phyloP scores from a whole-genome alignment of 2,113 vertebrate species.

The Hippocampus mohnikei region DNA sequence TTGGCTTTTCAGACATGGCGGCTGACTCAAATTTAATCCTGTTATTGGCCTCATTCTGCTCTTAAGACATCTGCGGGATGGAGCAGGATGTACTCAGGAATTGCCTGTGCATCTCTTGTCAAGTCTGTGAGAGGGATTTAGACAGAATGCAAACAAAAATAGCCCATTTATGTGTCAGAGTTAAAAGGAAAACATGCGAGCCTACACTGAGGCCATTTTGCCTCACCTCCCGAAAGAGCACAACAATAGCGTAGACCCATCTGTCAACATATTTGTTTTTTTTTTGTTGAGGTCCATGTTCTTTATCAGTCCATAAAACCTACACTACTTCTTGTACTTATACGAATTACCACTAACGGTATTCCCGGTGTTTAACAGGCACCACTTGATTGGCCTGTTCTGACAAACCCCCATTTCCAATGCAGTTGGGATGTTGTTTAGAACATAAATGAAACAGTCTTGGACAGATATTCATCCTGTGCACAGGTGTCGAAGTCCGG shows the following conservation, averaged over 20 bases:
- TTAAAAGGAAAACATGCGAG: neutral
- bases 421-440: too few species aligned
- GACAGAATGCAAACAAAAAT: slow-evolving; percentile 18
- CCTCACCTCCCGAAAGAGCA: neutral
- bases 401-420: too few species aligned
- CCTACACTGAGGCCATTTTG: neutral
- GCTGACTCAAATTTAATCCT: slow-evolving; percentile 48
- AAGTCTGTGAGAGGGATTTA: slow-evolving; percentile 22
- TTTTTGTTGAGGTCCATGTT: neutral
- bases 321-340: neutral
- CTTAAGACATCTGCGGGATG: slow-evolving; percentile 21
- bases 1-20: slow-evolving; percentile 33
- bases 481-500: too few species aligned
- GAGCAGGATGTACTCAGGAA: slow-evolving; percentile 37
- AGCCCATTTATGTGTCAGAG: neutral
- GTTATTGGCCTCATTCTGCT: slow-evolving; percentile 37
- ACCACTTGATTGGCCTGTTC: too few species aligned
- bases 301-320: neutral
- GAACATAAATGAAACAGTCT: too few species aligned
- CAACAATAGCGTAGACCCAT: neutral
- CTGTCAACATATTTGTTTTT: neutral
- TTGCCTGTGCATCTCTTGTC: slow-evolving; percentile 31
- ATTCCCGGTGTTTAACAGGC: too few species aligned
- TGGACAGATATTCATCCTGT: too few species aligned
- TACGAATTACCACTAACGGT: neutral